Evolutionary conservation across 92 coral and sea anemone genomes (phyloP), one percentile per base, ranked within the genome.

Genomic region (Montipora capitata): DNA sequence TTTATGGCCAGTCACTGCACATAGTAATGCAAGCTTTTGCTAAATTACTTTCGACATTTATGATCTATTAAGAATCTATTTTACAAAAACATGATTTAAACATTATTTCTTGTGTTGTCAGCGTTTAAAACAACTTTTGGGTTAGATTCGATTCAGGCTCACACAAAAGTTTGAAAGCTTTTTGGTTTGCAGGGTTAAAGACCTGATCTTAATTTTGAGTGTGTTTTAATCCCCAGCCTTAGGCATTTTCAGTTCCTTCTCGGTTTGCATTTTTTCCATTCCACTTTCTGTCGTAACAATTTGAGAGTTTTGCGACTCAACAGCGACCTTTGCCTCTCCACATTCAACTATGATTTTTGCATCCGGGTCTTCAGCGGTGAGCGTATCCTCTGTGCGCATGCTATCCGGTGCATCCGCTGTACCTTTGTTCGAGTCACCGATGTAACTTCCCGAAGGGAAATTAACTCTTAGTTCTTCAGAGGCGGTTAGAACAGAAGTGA

Each of bases 401-500:
- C 41, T n/a, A 18, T 45, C 82, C 0, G 18, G 16, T 10, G 75
- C 64, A 10, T 63, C 75, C 57, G 52, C 78, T 74, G 88, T 2
- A 74, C 64, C 45, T 64, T 75, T 51, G 1, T 38, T 64, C 2
- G 45, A 41, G 62, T 56, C 58, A 15, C 59, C 88, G 63, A 64
- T 64, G 59, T 77, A 58, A 61, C 81, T 88, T 48, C 58, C 80
- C 10, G 88, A 76, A 27, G 98, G 95, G 66, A 95, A 95, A 64
- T 95, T 87, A 14, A 93, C 93, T 51, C 94, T 88, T 12, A 94
- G 78, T 56, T 95, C 99, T 49, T 97, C 99, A 2, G 98, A 89
- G 10, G 95, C 98, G 4, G 97, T 93, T 13, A 97, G 86, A 7
- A 97, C 94, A 14, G 96, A 90, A 57, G 98, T 94, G 35, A 97